phyloP scores from a whole-genome alignment of 2,113 vertebrate genomes.

The Drymodes brunneopygia region DNA sequence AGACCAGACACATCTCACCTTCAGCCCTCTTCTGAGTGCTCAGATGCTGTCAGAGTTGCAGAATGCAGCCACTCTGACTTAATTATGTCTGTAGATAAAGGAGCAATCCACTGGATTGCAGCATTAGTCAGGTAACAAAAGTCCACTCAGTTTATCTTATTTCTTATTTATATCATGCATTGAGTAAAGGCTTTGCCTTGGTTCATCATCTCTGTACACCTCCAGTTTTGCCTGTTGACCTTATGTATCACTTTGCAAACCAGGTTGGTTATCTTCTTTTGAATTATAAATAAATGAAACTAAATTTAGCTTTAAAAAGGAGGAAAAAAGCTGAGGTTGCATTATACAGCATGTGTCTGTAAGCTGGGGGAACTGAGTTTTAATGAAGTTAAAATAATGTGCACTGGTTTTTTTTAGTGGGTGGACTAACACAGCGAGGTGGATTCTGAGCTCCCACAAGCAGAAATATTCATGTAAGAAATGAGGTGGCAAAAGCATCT shows the following conservation, averaged over 20 bases:
- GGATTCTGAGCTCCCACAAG: background rate
- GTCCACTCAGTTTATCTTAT: background rate
- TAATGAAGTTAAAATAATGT: background rate
- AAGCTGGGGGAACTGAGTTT: background rate
- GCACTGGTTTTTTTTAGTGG: background rate
- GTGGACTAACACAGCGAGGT: background rate
- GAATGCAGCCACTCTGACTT: background rate
- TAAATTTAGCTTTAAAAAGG: background rate
- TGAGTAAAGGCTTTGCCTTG: background rate
- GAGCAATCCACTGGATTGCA: background rate
- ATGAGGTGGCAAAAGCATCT: background rate
- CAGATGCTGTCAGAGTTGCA: background rate
- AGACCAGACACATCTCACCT: background rate
- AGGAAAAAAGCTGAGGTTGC: background rate
- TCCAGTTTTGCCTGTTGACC: background rate
- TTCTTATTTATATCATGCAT: background rate
- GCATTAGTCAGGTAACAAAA: background rate
- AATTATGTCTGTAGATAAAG: background rate
- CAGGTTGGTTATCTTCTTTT: background rate
- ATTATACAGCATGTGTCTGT: background rate
- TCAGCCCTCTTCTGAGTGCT: background rate
- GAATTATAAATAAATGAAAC: background rate
- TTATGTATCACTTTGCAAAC: background rate
- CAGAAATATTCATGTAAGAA: background rate
- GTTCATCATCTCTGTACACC: background rate